phyloP scores from a whole-genome alignment of 2,888 invertebrate genomes.

The Tipula lateralis region DNA sequence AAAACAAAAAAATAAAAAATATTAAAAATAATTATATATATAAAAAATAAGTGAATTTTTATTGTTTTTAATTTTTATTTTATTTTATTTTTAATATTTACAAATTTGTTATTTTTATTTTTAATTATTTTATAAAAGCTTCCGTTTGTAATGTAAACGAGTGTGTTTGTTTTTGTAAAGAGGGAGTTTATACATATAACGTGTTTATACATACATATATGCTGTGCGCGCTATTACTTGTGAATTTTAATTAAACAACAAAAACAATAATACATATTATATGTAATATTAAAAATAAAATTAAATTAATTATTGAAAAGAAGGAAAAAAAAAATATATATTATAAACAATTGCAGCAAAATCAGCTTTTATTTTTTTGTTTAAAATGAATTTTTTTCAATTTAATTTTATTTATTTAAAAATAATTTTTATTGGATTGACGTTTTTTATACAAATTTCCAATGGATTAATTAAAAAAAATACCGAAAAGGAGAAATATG shows the following conservation, averaged over 20 bases:
- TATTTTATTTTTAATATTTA: not conserved
- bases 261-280: not conserved
- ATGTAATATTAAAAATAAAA: not conserved
- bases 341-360: too few relatives aligned
- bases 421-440: conserved; percentile 27
- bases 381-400: not conserved
- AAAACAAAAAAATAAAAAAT: not conserved
- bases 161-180: not conserved
- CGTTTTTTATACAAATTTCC: conserved; percentile 19
- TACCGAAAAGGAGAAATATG: not conserved
- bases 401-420: conserved; percentile 27
- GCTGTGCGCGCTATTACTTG: not conserved
- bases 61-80: not conserved
- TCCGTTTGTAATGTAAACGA: not conserved
- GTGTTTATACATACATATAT: not conserved
- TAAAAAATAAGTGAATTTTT: conserved; percentile 6
- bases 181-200: not conserved
- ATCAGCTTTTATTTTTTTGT: not conserved
- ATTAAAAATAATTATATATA: not conserved
- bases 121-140: not conserved
- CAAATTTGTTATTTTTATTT: conserved; percentile 1
- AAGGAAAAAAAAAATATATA: not conserved
- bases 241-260: conserved; percentile 19
- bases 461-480: conserved; percentile 15
- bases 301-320: not conserved